Conservation (phyloP, 2,888 invertebrate species). For the Cheilosia soror region DNA sequence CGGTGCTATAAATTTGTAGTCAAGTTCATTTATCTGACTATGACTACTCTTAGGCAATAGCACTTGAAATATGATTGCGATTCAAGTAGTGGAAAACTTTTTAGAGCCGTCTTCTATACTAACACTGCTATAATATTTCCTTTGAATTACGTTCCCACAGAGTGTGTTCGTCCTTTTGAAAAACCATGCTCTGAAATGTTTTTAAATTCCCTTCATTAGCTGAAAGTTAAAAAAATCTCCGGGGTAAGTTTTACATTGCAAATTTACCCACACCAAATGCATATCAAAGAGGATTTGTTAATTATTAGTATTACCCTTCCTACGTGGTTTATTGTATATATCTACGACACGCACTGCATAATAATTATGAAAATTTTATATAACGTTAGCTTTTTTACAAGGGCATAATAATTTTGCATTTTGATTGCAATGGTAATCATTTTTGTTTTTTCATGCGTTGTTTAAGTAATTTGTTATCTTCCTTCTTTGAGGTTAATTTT, state of each 20-base stretch:
- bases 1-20: neutral
- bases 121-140: neutral
- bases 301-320: neutral
- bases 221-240: neutral
- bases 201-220: neutral
- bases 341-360: neutral
- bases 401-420: no score
- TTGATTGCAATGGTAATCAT: no score
- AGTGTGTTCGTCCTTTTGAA: neutral
- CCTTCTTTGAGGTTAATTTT: no score
- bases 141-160: neutral
- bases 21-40: neutral
- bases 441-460: no score
- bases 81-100: neutral
- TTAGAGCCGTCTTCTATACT: neutral
- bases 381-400: neutral
- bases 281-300: constrained; percentile 3
- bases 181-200: neutral
- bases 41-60: neutral
- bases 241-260: constrained; percentile 1
- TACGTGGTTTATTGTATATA: neutral
- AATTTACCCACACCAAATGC: neutral
- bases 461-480: no score
- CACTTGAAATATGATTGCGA: neutral
- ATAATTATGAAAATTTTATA: neutral